Percentiles rank a stretch among this genome's conserved stretches.
Evolutionary conservation across 2,888 invertebrate genomes (phyloP).

Genomic region (Abrostola triplasia): DNA sequence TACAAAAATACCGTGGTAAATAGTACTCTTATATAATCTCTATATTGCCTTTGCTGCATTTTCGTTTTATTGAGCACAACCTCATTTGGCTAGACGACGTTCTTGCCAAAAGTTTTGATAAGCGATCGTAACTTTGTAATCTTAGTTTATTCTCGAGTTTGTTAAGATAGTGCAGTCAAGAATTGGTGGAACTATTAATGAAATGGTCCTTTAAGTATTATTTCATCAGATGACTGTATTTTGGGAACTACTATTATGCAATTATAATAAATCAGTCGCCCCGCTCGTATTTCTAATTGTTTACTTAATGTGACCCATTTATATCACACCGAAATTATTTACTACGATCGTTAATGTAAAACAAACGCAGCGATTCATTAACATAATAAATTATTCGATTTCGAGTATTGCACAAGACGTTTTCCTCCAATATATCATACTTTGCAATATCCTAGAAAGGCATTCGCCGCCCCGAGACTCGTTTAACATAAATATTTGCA

Average conservation of each 20-base stretch:
- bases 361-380: slow-evolving; percentile 43
- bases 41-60: too few relatives aligned
- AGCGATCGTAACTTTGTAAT: neutral
- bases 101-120: slow-evolving; percentile 1
- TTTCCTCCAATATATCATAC: slow-evolving; percentile 78
- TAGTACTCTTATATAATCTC: too few relatives aligned
- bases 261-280: neutral
- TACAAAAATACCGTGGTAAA: too few relatives aligned
- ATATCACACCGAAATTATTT: slow-evolving; percentile 17
- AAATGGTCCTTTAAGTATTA: too few relatives aligned
- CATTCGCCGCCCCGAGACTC: slow-evolving; percentile 69
- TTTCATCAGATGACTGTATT: too few relatives aligned
- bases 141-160: neutral
- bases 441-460: slow-evolving; percentile 77
- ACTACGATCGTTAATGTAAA: slow-evolving; percentile 44
- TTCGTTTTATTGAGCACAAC: neutral
- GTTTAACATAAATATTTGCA: slow-evolving; percentile 88
- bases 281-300: slow-evolving; percentile 14
- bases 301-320: slow-evolving; percentile 12
- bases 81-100: slow-evolving; percentile 1
- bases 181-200: too few relatives aligned
- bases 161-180: neutral
- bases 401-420: slow-evolving; percentile 60
- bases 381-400: slow-evolving; percentile 61
- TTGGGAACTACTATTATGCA: too few relatives aligned